A percentile compares a stretch with the other conserved stretches of the same genome.
Conservation (phyloP, 2,888 invertebrate species). For the Augiades crinisus region DNA sequence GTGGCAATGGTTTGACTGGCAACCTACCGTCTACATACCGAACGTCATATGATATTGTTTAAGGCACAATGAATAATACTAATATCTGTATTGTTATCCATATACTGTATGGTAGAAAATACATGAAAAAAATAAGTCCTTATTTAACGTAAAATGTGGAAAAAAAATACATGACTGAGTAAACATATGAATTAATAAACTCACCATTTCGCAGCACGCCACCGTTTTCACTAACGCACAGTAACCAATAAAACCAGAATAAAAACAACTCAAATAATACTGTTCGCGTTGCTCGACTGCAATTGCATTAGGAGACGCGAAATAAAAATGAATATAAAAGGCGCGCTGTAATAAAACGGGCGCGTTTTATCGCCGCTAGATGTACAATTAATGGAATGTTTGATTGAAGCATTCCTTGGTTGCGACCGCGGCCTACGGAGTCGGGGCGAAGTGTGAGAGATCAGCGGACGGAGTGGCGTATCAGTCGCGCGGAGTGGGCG, state of each 20-base stretch:
- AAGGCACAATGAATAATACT: background rate
- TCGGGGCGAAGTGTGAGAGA: slow-evolving; percentile 50
- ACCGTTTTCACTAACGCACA: slow-evolving; percentile 66
- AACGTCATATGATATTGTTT: background rate
- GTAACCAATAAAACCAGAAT: slow-evolving; percentile 62
- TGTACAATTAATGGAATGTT: slow-evolving; percentile 72
- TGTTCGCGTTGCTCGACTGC: slow-evolving; percentile 69
- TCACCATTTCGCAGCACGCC: slow-evolving; percentile 57
- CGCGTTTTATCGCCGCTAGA: slow-evolving; percentile 65
- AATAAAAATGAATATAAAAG: slow-evolving; percentile 73
- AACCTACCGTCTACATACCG: slow-evolving; percentile 14
- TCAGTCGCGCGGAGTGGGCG: slow-evolving; percentile 42
- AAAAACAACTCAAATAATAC: slow-evolving; percentile 58
- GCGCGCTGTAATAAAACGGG: slow-evolving; percentile 62
- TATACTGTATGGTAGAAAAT: too few species aligned
- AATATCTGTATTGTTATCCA: too few species aligned
- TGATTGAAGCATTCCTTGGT: slow-evolving; percentile 46
- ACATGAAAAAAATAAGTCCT: slow-evolving; percentile 27
- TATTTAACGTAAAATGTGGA: too few species aligned
- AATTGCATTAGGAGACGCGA: slow-evolving; percentile 73
- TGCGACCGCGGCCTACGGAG: slow-evolving; percentile 48
- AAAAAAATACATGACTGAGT: too few species aligned
- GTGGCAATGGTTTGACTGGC: slow-evolving; percentile 36
- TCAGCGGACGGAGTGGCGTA: slow-evolving; percentile 33
- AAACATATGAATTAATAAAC: too few species aligned